Conservation (phyloP, 2,888 invertebrate genomes). For the Chymomyza procnemis region DNA sequence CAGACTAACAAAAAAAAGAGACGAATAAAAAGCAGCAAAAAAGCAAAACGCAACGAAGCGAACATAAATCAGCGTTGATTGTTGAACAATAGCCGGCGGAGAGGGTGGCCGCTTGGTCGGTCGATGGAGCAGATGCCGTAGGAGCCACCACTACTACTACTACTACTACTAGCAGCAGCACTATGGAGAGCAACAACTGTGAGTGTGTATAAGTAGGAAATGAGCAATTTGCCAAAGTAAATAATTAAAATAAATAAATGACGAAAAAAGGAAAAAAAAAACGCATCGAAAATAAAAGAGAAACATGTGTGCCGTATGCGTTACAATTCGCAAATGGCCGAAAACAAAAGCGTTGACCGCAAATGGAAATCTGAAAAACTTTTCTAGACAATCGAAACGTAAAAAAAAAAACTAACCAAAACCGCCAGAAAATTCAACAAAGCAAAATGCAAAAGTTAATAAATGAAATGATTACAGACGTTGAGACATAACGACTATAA, state of each 20-base stretch:
- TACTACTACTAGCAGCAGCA: neutral
- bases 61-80: constrained; percentile 68
- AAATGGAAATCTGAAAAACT: neutral
- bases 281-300: neutral
- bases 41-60: constrained; percentile 28
- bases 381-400: neutral
- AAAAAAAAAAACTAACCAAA: constrained; percentile 4
- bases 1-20: constrained; percentile 1
- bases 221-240: constrained; percentile 70
- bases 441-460: neutral
- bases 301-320: constrained; percentile 20
- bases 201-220: constrained; percentile 57
- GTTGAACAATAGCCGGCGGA: constrained; percentile 58
- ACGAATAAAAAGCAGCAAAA: constrained; percentile 15
- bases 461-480: too few relatives aligned
- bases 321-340: constrained; percentile 24
- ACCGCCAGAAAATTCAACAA: constrained; percentile 5
- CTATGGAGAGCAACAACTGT: neutral
- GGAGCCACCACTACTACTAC: too few relatives aligned
- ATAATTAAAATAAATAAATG: constrained; percentile 65
- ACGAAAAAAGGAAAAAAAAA: constrained; percentile 17
- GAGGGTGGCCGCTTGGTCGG: neutral
- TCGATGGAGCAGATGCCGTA: neutral
- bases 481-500: too few relatives aligned
- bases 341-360: neutral